Conservation (phyloP, 2,888 invertebrate genomes). For the Brachypterus glaber region DNA sequence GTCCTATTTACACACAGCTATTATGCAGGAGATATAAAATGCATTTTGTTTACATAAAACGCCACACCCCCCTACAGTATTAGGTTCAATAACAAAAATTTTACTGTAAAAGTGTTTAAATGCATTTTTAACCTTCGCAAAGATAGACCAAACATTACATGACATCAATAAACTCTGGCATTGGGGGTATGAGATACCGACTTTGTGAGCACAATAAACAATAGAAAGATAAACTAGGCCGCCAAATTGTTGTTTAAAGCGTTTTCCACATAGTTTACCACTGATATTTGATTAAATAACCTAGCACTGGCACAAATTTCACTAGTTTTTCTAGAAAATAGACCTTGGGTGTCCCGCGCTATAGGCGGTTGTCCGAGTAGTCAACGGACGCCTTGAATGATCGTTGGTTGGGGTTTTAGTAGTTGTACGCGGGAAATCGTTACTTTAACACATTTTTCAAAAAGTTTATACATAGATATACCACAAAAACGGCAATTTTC, state of each 20-base stretch:
- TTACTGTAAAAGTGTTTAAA: no score
- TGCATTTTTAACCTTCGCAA: slow-evolving; percentile 15
- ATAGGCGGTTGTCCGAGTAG: slow-evolving; percentile 24
- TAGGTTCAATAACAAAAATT: no score
- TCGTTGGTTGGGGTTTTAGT: slow-evolving; percentile 35
- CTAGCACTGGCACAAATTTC: background rate
- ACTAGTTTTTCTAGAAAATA: slow-evolving; percentile 12
- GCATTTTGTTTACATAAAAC: no score
- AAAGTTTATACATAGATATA: slow-evolving; percentile 42
- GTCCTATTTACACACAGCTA: no score
- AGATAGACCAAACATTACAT: slow-evolving; percentile 13
- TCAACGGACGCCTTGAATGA: slow-evolving; percentile 36
- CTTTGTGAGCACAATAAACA: no score
- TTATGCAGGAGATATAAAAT: no score
- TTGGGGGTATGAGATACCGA: slow-evolving; percentile 7
- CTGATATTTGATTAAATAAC: no score
- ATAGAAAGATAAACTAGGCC: no score
- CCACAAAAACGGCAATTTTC: slow-evolving; percentile 26
- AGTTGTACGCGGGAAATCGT: slow-evolving; percentile 45
- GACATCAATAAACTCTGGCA: slow-evolving; percentile 13
- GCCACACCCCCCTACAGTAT: slow-evolving; percentile 5
- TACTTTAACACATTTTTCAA: slow-evolving; percentile 39
- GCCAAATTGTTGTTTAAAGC: no score
- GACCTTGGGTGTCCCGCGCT: slow-evolving; percentile 30
- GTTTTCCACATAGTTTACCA: no score